Evolutionary conservation across 2,113 vertebrate species (phyloP).

Genomic region (Rattus norvegicus): DNA sequence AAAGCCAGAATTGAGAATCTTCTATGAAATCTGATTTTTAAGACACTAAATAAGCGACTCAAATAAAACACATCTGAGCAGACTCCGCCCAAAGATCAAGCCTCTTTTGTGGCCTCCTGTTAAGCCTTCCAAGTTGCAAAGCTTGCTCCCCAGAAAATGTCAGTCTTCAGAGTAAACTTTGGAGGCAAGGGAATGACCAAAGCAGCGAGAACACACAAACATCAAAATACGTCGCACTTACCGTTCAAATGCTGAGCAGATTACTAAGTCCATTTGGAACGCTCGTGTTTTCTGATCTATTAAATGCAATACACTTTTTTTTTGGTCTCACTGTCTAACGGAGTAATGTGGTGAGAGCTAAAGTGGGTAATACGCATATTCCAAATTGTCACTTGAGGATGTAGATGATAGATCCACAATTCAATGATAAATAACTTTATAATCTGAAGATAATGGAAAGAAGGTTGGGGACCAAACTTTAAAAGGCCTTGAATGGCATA

Average conservation of each 20-base stretch:
- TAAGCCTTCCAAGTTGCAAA: not conserved
- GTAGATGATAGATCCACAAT: not conserved
- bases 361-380: not conserved
- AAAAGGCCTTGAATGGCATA: not conserved
- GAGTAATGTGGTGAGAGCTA: not conserved
- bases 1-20: constrained; percentile 50
- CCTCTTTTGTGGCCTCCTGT: not conserved
- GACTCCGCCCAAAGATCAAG: not conserved
- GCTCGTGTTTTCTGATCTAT: not conserved
- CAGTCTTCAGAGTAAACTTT: not conserved
- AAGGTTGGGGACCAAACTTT: not conserved
- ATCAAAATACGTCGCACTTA: not conserved
- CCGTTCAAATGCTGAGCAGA: not conserved
- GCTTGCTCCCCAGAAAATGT: not conserved
- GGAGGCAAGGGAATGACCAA: not conserved
- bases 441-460: not conserved
- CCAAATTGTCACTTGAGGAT: not conserved
- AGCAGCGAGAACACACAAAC: not conserved
- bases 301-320: not conserved
- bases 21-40: constrained; percentile 53
- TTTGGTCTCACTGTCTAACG: not conserved
- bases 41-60: not conserved
- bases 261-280: not conserved
- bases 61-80: constrained; percentile 57
- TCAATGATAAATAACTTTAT: constrained; percentile 25